phyloP scores from a whole-genome alignment of 2,113 vertebrate genomes.

The Pogona vitticeps region DNA sequence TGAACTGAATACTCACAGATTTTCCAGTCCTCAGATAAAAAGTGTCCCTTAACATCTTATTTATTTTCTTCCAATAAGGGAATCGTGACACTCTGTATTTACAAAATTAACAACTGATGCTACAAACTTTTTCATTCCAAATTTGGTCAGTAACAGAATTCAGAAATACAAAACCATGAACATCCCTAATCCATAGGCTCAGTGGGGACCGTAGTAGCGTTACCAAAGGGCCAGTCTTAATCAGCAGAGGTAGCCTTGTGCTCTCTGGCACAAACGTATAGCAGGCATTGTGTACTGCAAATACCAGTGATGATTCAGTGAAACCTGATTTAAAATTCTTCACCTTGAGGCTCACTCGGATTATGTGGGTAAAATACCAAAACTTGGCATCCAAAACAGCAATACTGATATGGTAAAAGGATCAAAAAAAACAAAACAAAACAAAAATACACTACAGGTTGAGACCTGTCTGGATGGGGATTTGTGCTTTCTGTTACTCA shows the following conservation, averaged over 20 bases:
- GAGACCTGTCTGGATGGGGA: not conserved
- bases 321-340: not conserved
- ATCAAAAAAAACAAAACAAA: not conserved
- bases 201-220: not conserved
- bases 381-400: not conserved
- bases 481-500: constrained; percentile 31
- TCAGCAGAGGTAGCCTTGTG: not conserved
- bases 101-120: no score
- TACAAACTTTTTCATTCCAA: no score
- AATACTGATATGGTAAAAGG: not conserved
- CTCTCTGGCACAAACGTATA: not conserved
- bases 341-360: not conserved
- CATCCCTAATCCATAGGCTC: no score
- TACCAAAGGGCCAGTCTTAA: not conserved
- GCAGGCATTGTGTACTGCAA: not conserved
- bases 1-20: no score
- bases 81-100: no score
- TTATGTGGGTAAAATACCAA: constrained; percentile 6
- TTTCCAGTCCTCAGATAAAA: no score
- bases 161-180: no score
- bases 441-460: not conserved
- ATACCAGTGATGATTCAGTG: not conserved
- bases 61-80: no score
- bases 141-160: no score
- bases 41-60: no score